phyloP scores from a whole-genome alignment of 2,113 vertebrate genomes.

The Sinocyclocheilus anophthalmus region DNA sequence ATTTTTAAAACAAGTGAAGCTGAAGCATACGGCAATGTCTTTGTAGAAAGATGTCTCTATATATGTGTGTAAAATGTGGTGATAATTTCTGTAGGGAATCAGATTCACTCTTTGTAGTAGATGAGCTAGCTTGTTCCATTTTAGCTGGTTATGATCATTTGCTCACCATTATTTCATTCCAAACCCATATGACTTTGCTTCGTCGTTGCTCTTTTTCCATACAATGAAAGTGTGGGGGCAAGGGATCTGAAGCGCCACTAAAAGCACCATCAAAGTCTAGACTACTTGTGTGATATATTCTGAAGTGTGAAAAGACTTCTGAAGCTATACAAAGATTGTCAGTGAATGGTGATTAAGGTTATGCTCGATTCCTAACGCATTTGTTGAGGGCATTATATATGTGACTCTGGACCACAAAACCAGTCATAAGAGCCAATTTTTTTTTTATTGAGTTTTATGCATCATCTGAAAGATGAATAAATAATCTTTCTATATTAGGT shows the following conservation, averaged over 20 bases:
- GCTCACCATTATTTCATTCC: background rate
- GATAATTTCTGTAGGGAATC: background rate
- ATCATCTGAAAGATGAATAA: too few relatives aligned
- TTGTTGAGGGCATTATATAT: too few relatives aligned
- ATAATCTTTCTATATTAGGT: too few relatives aligned
- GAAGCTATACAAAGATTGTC: background rate
- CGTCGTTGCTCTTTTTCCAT: background rate
- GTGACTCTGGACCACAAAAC: too few relatives aligned
- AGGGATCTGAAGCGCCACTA: background rate
- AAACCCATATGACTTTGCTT: background rate
- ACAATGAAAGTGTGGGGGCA: background rate
- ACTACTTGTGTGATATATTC: background rate
- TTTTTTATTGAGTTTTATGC: too few relatives aligned
- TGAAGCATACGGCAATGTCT: background rate
- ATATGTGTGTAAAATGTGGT: background rate
- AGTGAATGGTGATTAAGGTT: background rate
- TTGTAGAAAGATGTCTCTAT: background rate
- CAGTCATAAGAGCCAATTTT: too few relatives aligned
- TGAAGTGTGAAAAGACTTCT: background rate
- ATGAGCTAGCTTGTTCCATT: background rate
- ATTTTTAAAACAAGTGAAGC: background rate
- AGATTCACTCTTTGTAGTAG: background rate
- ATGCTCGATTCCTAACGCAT: background rate
- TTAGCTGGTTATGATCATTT: background rate
- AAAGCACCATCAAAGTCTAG: conserved; percentile 3